Conservation (phyloP, 2,113 vertebrate species). For the Pagrus major region DNA sequence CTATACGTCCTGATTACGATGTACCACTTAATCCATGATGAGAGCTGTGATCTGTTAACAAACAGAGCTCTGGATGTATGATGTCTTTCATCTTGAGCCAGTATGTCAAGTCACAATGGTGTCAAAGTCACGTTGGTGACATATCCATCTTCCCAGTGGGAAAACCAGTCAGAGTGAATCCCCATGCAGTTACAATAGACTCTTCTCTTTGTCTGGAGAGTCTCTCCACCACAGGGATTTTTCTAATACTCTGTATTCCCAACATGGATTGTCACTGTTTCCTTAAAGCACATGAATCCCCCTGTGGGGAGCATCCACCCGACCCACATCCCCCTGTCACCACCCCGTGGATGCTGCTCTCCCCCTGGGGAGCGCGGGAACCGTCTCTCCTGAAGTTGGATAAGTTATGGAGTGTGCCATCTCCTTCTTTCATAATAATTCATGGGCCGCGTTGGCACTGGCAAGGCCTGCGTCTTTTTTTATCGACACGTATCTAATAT, state of each 20-base stretch:
- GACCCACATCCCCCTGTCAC: constrained; percentile 41
- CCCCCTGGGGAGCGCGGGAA: constrained; percentile 34
- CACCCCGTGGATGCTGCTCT: constrained; percentile 17
- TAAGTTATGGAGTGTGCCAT: constrained; percentile 64
- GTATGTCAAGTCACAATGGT: constrained; percentile 42
- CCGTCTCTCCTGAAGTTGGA: constrained; percentile 33
- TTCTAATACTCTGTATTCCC: constrained; percentile 62
- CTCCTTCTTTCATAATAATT: constrained; percentile 41
- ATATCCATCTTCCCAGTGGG: constrained; percentile 59
- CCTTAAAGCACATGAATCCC: constrained; percentile 61
- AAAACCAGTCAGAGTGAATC: constrained; percentile 48
- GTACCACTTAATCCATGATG: not conserved
- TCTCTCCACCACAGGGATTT: constrained; percentile 54
- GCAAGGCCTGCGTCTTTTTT: constrained; percentile 58
- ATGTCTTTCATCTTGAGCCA: constrained; percentile 42
- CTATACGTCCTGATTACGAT: not conserved
- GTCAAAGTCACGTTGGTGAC: constrained; percentile 51
- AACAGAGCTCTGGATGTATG: not conserved
- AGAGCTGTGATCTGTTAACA: constrained; percentile 9
- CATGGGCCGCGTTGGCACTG: constrained; percentile 19
- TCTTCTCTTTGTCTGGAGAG: constrained; percentile 54
- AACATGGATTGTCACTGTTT: constrained; percentile 63
- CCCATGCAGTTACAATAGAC: constrained; percentile 34
- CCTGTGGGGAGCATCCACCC: constrained; percentile 26
- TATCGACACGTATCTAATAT: constrained; percentile 69